These are phyloP conservation scores for Drosophila sucinea DNA, from an alignment of 1,140 invertebrate genomes.

Conservation along the genomic window DNA sequence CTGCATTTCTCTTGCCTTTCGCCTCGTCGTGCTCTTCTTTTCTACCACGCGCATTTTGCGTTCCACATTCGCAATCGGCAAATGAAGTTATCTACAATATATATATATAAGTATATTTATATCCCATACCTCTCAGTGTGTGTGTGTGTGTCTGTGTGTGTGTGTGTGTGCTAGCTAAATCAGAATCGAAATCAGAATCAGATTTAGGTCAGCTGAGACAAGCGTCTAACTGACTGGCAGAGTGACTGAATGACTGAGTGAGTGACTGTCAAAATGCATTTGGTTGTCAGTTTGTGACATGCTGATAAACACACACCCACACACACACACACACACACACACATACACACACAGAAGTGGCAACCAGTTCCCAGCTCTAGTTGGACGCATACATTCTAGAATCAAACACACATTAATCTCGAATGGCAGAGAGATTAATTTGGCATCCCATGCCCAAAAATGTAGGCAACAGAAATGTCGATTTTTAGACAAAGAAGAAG, in stretches of 20 bases:
- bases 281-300: conserved; percentile 6
- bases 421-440: conserved; percentile 1
- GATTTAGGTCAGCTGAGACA: conserved; percentile 18
- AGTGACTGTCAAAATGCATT: conserved; percentile 12
- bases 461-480: not conserved
- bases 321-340: not conserved
- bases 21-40: not conserved
- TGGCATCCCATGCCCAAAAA: not conserved
- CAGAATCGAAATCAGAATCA: conserved; percentile 14
- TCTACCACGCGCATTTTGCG: conserved; percentile 14
- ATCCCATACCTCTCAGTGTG: not conserved
- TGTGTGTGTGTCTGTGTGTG: not conserved
- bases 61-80: conserved; percentile 2
- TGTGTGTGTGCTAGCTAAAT: conserved; percentile 2
- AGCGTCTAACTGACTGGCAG: conserved; percentile 10
- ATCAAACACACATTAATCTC: not conserved
- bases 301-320: not conserved
- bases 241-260: conserved; percentile 6
- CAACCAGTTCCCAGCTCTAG: not conserved
- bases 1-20: conserved; percentile 1
- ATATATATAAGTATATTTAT: not conserved
- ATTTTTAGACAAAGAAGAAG: too few species aligned
- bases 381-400: not conserved
- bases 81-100: conserved; percentile 19
- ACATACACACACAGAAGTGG: not conserved